phyloP scores from a whole-genome alignment of 92 coral and sea anemone genomes.

The Paragorgia papillata region DNA sequence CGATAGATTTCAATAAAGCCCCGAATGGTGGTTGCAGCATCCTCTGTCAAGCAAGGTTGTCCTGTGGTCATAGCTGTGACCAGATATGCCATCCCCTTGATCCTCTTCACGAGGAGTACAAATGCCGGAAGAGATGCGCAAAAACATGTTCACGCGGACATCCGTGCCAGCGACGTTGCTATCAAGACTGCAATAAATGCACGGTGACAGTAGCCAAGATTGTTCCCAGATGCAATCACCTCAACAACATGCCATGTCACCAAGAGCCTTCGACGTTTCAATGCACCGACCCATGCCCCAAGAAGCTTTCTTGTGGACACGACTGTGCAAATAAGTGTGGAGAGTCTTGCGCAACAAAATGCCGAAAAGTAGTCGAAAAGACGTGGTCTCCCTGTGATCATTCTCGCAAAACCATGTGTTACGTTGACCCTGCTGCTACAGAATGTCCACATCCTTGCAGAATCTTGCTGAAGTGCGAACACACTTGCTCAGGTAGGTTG shows the following conservation, averaged over 20 bases:
- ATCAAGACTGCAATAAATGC: constrained; percentile 71
- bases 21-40: constrained; percentile 81
- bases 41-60: constrained; percentile 67
- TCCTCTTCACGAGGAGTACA: constrained; percentile 76
- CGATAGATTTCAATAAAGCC: constrained; percentile 64
- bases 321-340: constrained; percentile 52
- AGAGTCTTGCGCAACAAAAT: constrained; percentile 24
- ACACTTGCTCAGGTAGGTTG: constrained; percentile 79
- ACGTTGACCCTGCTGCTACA: constrained; percentile 52
- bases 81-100: constrained; percentile 89
- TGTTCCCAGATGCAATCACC: constrained; percentile 67
- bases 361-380: constrained; percentile 33
- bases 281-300: constrained; percentile 40
- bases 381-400: constrained; percentile 75
- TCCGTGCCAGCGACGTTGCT: constrained; percentile 68
- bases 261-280: constrained; percentile 53
- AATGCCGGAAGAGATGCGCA: constrained; percentile 72
- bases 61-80: constrained; percentile 81
- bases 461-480: constrained; percentile 71
- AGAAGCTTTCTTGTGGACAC: constrained; percentile 52
- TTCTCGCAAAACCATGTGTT: constrained; percentile 56
- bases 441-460: constrained; percentile 70
- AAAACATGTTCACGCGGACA: constrained; percentile 65
- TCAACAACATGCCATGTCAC: constrained; percentile 69
- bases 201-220: constrained; percentile 45